Evolutionary conservation across 2,888 invertebrate species (phyloP).

Genomic region (Drosophila mettleri): DNA sequence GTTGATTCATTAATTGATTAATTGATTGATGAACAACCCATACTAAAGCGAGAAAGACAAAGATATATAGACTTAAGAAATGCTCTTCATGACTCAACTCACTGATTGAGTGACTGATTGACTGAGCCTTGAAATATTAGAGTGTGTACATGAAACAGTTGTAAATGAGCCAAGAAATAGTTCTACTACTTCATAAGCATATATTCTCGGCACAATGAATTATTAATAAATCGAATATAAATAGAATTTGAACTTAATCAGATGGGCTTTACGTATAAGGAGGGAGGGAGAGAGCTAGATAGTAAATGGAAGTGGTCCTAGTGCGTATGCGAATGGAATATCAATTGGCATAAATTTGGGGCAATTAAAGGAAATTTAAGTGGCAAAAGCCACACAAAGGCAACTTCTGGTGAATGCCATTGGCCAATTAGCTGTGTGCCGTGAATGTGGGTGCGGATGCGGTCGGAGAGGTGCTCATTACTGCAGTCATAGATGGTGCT

Average conservation of each 20-base stretch:
- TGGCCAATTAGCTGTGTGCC: constrained; percentile 51
- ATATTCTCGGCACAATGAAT: neutral
- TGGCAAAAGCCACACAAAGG: constrained; percentile 5
- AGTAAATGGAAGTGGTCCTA: neutral
- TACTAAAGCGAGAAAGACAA: neutral
- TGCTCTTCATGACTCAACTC: neutral
- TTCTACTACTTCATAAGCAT: neutral
- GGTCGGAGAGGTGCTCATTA: constrained; percentile 58
- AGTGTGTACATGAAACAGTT: neutral
- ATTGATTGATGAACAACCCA: neutral
- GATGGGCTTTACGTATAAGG: neutral
- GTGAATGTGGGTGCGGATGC: constrained; percentile 10
- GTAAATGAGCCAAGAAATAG: neutral
- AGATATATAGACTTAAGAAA: neutral
- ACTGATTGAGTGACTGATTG: neutral
- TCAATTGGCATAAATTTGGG: constrained; percentile 63
- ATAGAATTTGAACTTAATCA: constrained; percentile 1
- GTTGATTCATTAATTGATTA: too few relatives aligned
- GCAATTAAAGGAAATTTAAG: constrained; percentile 67
- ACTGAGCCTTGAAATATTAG: neutral
- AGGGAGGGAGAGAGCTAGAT: neutral
- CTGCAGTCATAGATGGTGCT: constrained; percentile 37
- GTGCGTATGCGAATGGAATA: constrained; percentile 35
- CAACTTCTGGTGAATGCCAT: constrained; percentile 3
- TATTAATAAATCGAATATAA: constrained; percentile 2